phyloP scores from a whole-genome alignment of 2,797 vertebrate genomes.

The Anguilla obscura region DNA sequence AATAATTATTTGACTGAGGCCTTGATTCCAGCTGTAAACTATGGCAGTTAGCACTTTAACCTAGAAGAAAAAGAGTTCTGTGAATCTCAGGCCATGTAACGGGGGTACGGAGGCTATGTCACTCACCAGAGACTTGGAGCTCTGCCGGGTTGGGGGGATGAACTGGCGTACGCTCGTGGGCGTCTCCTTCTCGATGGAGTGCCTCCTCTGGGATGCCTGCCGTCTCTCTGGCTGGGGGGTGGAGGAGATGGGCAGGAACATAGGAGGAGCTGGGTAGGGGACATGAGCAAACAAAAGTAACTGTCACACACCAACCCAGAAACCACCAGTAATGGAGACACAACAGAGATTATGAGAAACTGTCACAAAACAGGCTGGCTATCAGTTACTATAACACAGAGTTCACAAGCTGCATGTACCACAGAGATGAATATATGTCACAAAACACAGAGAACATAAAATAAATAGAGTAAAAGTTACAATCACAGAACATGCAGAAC shows the following conservation, averaged over 20 bases:
- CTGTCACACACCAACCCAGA: not conserved
- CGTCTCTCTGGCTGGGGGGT: conserved; percentile 95
- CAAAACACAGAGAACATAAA: not conserved
- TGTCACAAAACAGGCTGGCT: not conserved
- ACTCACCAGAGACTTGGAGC: conserved; percentile 94
- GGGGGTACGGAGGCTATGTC: not conserved
- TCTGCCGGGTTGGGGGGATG: conserved; percentile 84
- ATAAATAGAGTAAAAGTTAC: not conserved
- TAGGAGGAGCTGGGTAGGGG: conserved; percentile 78
- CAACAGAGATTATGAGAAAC: not conserved
- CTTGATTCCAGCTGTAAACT: not conserved
- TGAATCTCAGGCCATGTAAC: not conserved
- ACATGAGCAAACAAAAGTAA: not conserved
- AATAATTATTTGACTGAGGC: not conserved
- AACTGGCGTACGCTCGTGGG: conserved; percentile 92
- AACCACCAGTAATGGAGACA: not conserved
- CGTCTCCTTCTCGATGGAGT: conserved; percentile 97
- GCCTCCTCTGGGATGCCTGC: conserved; percentile 86
- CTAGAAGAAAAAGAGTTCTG: not conserved
- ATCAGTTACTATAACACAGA: not conserved
- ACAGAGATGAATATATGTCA: not conserved
- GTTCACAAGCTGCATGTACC: not conserved
- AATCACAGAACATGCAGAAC: not conserved
- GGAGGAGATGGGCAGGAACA: conserved; percentile 96
- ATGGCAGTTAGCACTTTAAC: not conserved